A percentile compares a stretch with the other conserved stretches of the same genome.
Evolutionary conservation across 2,113 vertebrate species (phyloP).

Genomic region (Antennarius striatus): DNA sequence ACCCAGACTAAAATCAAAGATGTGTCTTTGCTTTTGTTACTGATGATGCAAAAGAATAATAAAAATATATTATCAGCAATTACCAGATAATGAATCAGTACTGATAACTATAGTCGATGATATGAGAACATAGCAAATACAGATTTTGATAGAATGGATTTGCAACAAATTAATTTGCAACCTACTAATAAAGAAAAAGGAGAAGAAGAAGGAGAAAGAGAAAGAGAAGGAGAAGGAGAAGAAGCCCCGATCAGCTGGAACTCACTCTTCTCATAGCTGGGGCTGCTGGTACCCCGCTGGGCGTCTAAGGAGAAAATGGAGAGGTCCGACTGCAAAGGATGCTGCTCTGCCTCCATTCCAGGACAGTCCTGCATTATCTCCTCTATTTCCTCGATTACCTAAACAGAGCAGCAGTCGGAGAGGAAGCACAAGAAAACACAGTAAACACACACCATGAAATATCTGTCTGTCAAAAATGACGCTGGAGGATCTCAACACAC

Average conservation of each 20-base stretch:
- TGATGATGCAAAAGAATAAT: too few relatives aligned
- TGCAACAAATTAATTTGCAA: too few relatives aligned
- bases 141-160: too few relatives aligned
- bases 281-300: slow-evolving; percentile 80
- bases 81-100: too few relatives aligned
- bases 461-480: neutral
- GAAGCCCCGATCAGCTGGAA: neutral
- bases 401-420: slow-evolving; percentile 10
- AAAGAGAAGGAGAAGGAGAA: too few relatives aligned
- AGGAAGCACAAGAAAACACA: neutral
- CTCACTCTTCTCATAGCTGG: slow-evolving; percentile 89
- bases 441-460: neutral
- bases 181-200: too few relatives aligned
- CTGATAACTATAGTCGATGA: too few relatives aligned
- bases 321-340: slow-evolving; percentile 84
- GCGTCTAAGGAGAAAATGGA: slow-evolving; percentile 87
- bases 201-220: too few relatives aligned
- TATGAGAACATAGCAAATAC: too few relatives aligned
- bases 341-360: slow-evolving; percentile 85
- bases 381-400: slow-evolving; percentile 99
- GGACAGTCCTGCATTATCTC: slow-evolving; percentile 98
- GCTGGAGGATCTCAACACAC: slow-evolving; percentile 60
- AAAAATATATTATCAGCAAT: too few relatives aligned
- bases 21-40: too few relatives aligned
- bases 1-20: too few relatives aligned